Conservation (phyloP, 2,888 invertebrate species). For the Gortyna flavago region DNA sequence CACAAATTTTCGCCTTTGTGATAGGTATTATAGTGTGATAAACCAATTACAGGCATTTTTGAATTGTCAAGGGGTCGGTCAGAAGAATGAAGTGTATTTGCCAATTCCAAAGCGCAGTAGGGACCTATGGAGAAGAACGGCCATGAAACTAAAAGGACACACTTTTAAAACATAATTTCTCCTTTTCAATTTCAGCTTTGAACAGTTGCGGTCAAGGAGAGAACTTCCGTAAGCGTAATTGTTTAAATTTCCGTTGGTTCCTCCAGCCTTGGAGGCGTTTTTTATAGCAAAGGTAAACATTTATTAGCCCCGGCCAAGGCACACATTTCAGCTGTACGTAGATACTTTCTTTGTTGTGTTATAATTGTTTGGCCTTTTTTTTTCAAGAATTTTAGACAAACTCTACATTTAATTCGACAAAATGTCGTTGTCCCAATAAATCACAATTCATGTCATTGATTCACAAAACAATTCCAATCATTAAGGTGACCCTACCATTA, state of each 20-base stretch:
- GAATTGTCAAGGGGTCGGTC: background rate
- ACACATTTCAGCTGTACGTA: background rate
- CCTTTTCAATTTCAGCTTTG: constrained; percentile 13
- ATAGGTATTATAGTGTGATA: no score
- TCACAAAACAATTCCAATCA: constrained; percentile 10
- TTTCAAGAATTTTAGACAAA: background rate
- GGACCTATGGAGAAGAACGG: background rate
- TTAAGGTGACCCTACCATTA: constrained; percentile 9
- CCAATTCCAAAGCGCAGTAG: background rate
- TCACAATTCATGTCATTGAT: background rate
- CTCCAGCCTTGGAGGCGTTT: constrained; percentile 24
- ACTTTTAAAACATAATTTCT: constrained; percentile 12
- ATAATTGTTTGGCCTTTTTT: background rate
- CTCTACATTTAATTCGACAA: background rate
- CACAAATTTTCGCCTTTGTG: no score
- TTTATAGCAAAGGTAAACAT: constrained; percentile 19
- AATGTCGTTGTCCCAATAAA: constrained; percentile 9
- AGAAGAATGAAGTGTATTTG: background rate
- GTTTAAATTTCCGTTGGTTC: constrained; percentile 20
- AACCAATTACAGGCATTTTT: no score
- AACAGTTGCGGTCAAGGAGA: constrained; percentile 28
- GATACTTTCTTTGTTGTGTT: background rate
- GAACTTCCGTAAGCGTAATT: constrained; percentile 37
- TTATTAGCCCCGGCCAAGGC: background rate
- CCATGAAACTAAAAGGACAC: background rate